A percentile compares a stretch with the other conserved stretches of the same genome.
phyloP scores from a whole-genome alignment of 2,888 invertebrate genomes.

The Leucania comma region DNA sequence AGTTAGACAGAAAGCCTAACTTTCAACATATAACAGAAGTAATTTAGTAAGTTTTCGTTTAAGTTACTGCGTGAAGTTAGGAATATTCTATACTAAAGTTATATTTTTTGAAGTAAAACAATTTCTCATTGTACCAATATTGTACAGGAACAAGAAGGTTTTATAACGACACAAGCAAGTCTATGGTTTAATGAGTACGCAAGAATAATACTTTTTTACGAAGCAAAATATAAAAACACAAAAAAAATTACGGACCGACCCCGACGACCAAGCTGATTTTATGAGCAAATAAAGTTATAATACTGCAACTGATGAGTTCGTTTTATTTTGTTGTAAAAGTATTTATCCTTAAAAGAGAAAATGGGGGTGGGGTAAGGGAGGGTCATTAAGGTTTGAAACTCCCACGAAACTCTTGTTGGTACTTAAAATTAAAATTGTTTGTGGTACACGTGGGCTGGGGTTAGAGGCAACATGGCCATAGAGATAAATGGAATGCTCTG shows the following conservation, averaged over 20 bases:
- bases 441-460: neutral
- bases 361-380: neutral
- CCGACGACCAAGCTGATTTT: slow-evolving; percentile 80
- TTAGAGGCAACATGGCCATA: neutral
- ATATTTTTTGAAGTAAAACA: neutral
- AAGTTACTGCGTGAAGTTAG: slow-evolving; percentile 8
- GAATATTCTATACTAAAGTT: slow-evolving; percentile 5
- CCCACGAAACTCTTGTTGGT: slow-evolving; percentile 7
- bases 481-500: neutral
- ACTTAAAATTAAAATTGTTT: slow-evolving; percentile 13
- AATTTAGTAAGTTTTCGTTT: slow-evolving; percentile 10
- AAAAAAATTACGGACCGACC: slow-evolving; percentile 76
- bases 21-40: slow-evolving; percentile 1
- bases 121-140: slow-evolving; percentile 44
- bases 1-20: neutral
- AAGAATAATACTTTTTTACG: slow-evolving; percentile 69
- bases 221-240: slow-evolving; percentile 70
- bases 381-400: slow-evolving; percentile 24
- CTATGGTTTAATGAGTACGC: slow-evolving; percentile 68
- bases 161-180: slow-evolving; percentile 58
- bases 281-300: slow-evolving; percentile 74
- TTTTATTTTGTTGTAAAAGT: slow-evolving; percentile 59
- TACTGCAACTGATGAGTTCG: slow-evolving; percentile 58
- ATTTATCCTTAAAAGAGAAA: slow-evolving; percentile 31
- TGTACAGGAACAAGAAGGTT: neutral